Conservation (phyloP, 1,140 invertebrate species). For the Musca vetustissima region DNA sequence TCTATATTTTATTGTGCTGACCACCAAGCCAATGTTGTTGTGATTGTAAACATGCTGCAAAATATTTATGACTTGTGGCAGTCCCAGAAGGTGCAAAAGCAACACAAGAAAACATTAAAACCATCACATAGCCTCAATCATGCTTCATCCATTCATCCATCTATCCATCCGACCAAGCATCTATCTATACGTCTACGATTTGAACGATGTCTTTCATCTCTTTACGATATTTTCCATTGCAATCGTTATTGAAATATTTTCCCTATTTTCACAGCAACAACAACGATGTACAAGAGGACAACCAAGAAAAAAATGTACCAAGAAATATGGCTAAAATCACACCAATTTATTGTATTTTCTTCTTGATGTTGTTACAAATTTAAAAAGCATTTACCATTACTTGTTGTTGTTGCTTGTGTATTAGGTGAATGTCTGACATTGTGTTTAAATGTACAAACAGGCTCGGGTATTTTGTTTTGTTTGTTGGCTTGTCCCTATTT, state of each 20-base stretch:
- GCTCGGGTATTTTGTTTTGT: too few species aligned
- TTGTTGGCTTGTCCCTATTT: not conserved
- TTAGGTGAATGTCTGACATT: not conserved
- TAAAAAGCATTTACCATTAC: conserved; percentile 12
- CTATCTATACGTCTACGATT: too few species aligned
- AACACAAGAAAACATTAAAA: too few species aligned
- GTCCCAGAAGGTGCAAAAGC: too few species aligned
- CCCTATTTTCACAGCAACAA: not conserved
- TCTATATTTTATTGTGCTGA: conserved; percentile 18
- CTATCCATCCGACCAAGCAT: not conserved
- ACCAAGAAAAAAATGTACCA: not conserved
- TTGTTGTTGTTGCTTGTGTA: not conserved
- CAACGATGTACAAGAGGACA: too few species aligned
- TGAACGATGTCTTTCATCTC: not conserved
- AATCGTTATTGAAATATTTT: conserved; percentile 10
- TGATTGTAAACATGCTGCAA: conserved; percentile 16
- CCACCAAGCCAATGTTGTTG: conserved; percentile 14
- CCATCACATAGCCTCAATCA: not conserved
- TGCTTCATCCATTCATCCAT: not conserved
- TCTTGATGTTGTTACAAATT: conserved; percentile 21
- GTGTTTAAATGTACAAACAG: too few species aligned
- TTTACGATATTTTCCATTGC: not conserved
- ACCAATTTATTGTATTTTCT: conserved; percentile 19
- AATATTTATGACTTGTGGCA: conserved; percentile 11
- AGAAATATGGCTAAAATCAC: conserved; percentile 23